Evolutionary conservation across 1,140 invertebrate genomes (phyloP).

Genomic region (Marisa cornuarietis): DNA sequence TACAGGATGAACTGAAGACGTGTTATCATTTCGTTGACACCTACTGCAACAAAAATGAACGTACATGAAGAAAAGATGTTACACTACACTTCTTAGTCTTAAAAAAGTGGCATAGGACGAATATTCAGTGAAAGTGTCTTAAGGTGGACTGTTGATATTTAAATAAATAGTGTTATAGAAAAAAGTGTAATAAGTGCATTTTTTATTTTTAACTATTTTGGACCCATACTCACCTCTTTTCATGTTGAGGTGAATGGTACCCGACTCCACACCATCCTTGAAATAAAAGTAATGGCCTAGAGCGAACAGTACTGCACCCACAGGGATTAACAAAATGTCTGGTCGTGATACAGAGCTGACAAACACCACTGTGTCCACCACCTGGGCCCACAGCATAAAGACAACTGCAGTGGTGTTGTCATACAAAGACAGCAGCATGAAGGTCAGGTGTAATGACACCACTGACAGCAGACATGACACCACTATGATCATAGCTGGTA

Average conservation of each 20-base stretch:
- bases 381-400: constrained; percentile 21
- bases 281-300: constrained; percentile 18
- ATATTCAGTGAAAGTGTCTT: too few species aligned
- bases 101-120: too few species aligned
- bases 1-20: constrained; percentile 20
- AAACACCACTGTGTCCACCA: constrained; percentile 19
- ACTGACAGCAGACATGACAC: constrained; percentile 14
- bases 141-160: too few species aligned
- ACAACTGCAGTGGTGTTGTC: constrained; percentile 17
- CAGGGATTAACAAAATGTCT: not conserved
- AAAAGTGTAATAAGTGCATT: not conserved
- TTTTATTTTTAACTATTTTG: not conserved
- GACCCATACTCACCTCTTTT: constrained; percentile 8
- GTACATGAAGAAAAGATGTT: too few species aligned
- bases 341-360: not conserved
- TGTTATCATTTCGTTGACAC: constrained; percentile 18
- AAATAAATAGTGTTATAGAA: too few species aligned
- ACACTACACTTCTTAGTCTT: too few species aligned
- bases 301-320: constrained; percentile 12
- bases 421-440: constrained; percentile 19
- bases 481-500: constrained; percentile 12
- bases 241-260: constrained; percentile 23
- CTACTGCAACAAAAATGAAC: constrained; percentile 15
- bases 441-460: constrained; percentile 1
- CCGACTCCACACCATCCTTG: constrained; percentile 18